A percentile compares a stretch with the other conserved stretches of the same genome.
Conservation (phyloP, 2,888 invertebrate genomes). For the Seira musarum region DNA sequence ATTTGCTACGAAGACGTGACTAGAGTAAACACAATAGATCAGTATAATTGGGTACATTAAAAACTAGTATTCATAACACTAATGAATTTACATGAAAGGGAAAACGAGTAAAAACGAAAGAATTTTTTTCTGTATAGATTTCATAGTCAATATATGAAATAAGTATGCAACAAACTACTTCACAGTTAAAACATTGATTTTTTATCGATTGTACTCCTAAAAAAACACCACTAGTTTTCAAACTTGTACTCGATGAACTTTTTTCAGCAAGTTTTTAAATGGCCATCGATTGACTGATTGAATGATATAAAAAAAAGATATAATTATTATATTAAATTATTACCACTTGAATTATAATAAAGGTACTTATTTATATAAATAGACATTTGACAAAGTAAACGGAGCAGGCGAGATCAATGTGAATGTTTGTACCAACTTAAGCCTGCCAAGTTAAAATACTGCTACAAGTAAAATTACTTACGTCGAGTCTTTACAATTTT, state of each 20-base stretch:
- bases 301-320: conserved; percentile 32
- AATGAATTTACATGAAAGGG: conserved; percentile 6
- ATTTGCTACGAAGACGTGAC: too few relatives aligned
- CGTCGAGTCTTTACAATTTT: background rate
- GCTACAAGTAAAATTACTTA: background rate
- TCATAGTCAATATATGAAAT: background rate
- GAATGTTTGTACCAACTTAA: background rate
- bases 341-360: too few relatives aligned
- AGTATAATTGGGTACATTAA: too few relatives aligned
- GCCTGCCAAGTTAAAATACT: conserved; percentile 1
- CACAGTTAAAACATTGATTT: background rate
- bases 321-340: background rate
- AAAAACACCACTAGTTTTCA: background rate
- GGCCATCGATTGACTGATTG: conserved; percentile 60
- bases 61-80: too few relatives aligned
- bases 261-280: conserved; percentile 36
- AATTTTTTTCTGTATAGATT: background rate
- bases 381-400: background rate
- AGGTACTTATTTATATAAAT: too few relatives aligned
- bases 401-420: background rate
- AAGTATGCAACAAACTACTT: conserved; percentile 5
- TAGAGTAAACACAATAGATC: too few relatives aligned
- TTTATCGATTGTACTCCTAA: conserved; percentile 2
- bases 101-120: background rate
- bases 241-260: background rate